phyloP scores from a whole-genome alignment of 2,797 vertebrate genomes.

The Toxotes lorentzi region DNA sequence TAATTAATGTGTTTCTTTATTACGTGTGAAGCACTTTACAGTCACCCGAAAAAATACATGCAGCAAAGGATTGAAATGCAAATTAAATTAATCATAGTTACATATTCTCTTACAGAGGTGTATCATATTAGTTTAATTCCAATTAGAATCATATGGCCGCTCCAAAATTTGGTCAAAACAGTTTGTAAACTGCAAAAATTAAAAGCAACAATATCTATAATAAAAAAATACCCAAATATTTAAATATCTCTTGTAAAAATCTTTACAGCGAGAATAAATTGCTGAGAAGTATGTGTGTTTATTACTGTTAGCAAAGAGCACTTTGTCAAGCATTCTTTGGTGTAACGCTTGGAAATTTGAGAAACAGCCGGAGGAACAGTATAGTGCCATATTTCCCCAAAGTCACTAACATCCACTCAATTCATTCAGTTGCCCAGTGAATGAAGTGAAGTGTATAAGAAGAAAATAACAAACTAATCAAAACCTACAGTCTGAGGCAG shows the following conservation, averaged over 20 bases:
- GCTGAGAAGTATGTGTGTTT: background rate
- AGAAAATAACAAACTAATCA: background rate
- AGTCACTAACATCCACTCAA: background rate
- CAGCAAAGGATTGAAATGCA: background rate
- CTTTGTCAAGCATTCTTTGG: background rate
- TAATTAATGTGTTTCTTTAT: background rate
- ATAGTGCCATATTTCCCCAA: background rate
- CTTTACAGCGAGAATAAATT: background rate
- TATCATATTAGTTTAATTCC: background rate
- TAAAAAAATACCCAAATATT: background rate
- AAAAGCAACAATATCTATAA: background rate
- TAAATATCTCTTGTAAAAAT: background rate
- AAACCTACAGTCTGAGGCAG: background rate
- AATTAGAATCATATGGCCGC: background rate
- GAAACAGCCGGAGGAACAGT: background rate
- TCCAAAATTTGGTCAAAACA: background rate
- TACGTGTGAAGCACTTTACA: background rate
- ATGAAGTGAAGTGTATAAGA: background rate
- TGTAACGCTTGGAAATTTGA: background rate
- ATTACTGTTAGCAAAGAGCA: background rate
- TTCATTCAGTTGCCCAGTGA: background rate
- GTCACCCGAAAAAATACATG: background rate
- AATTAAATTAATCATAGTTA: background rate
- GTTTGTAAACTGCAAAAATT: background rate
- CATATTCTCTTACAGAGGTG: background rate